Percentiles rank a stretch among this genome's conserved stretches.
Evolutionary conservation across 2,888 invertebrate species (phyloP).

Genomic region (Malachius bipustulatus): DNA sequence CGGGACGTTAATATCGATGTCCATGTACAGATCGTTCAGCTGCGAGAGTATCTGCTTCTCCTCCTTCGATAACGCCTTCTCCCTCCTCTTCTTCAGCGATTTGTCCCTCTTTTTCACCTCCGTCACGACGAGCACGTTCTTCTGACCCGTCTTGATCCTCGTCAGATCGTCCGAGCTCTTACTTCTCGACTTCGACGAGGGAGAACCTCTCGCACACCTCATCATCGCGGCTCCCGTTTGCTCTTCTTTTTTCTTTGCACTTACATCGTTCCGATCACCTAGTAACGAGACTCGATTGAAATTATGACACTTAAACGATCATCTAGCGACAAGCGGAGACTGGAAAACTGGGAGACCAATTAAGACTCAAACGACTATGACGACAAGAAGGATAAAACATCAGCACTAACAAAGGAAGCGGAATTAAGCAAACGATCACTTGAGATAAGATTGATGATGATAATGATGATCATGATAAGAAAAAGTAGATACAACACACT

Average conservation of each 20-base stretch:
- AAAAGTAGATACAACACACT: too few species aligned
- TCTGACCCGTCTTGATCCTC: conserved; percentile 3
- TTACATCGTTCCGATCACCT: too few species aligned
- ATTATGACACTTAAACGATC: too few species aligned
- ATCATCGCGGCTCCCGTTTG: not conserved
- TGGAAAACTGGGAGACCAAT: too few species aligned
- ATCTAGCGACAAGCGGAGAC: too few species aligned
- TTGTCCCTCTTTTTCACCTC: conserved; percentile 1
- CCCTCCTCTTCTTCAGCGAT: conserved; percentile 12
- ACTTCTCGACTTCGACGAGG: conserved; percentile 8
- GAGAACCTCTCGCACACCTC: conserved; percentile 11
- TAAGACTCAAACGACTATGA: too few species aligned
- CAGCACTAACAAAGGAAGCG: too few species aligned
- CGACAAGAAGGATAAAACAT: too few species aligned
- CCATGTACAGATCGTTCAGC: conserved; percentile 26
- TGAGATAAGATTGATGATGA: too few species aligned
- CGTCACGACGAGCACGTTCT: conserved; percentile 5
- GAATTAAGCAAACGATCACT: too few species aligned
- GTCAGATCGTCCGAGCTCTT: conserved; percentile 10
- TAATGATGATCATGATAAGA: too few species aligned
- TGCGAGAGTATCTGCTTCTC: conserved; percentile 27
- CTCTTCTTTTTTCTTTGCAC: conserved; percentile 7
- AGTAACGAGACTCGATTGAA: too few species aligned
- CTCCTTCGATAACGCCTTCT: conserved; percentile 25
- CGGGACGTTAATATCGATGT: conserved; percentile 28